Evolutionary conservation across 1,140 invertebrate genomes (phyloP), one percentile per base, ranked within the genome.

Genomic region (Cydia splendana): DNA sequence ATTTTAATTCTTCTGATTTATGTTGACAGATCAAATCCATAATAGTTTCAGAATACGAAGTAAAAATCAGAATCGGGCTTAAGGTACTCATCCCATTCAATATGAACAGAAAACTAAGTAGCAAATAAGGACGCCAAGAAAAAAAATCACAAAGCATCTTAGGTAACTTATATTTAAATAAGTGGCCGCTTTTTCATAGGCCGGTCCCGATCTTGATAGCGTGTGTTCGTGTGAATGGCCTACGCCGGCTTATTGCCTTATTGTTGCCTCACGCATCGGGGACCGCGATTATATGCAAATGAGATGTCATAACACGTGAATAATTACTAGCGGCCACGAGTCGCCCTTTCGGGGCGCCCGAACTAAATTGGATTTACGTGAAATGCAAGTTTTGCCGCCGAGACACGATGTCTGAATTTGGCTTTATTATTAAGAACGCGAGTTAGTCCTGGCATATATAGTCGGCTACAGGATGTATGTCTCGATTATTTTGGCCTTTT

Each of bases 291-390:
- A 93, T 93, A 93, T 93, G 90, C 84, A 90, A 93, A 93, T 92
- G 85, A 85, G 87, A 91, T 93, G 91, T 93, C 91, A 93, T 93
- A 93, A 93, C 90, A 92, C 81, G 86, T 93, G 91, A 93, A 91
- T 93, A 93, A 93, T 93, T 91, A 91, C 90, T 85, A 85, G 85
- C 85, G 84, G 84, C 89, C 88, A 90, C 87, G 91, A 88, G 84
- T 91, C 86, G 85, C 91, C 90, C 91, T 92, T 93, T 92, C 87
- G 87, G 83, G 87, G 84, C 83, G 83, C 77, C 82, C 84, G 77
- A 87, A 86, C 88, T 30, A 92, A 91, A 92, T 91, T 92, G 89
- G 89, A 88, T 91, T 91, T 91, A 88, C 87, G 84, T 91, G 87
- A 88, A 89, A 91, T 83, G 87, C 83, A 80, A 90, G 83, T 92